Evolutionary conservation across 2,113 vertebrate genomes (phyloP), one percentile per base, ranked within the genome.

Genomic region (Gallinago undulata): DNA sequence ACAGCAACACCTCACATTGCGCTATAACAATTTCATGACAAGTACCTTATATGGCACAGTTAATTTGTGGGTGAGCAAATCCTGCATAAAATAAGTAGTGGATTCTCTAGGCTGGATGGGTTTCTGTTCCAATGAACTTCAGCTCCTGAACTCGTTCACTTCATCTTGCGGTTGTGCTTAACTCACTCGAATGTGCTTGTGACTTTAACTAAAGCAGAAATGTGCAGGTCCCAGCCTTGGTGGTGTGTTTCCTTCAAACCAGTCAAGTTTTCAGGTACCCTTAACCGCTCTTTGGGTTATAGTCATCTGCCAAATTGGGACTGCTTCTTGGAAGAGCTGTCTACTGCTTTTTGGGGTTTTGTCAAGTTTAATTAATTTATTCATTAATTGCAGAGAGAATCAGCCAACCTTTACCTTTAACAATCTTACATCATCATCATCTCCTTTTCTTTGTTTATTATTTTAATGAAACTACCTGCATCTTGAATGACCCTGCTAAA

Each of bases 341-440:
- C 84, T 48, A 41, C n/a, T 63, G 28, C 9, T 80, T 91, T 30
- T 90, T 93, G 59, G 35, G 5, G 2, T 57, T 81, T 95, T 90
- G 70, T 95, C 77, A 93, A 30, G 33, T 93, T 96, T 93, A 64
- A 87, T 94, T 89, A 11, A 82, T 91, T 96, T 19, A 66, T 91
- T 96, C 87, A 92, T 93, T 95, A 94, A 89, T 84, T 90, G 76
- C 62, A 70, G 53, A 64, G 48, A 73, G 27, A 37, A 73, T 78
- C 79, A 72, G 45, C 66, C 69, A 87, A 70, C 51, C 45, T 93
- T 27, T 62, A 57, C 80, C 72, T 95, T 81, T 89, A 93, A 66
- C 25, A 57, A n/a, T 72, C 84, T 63, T 74, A 59, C 59, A 64
- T 48, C 47, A 22, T 90, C 33, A 33, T 43, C 80, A 37, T 64